A percentile compares a stretch with the other conserved stretches of the same genome.
These are phyloP conservation scores for Esox niger DNA, from an alignment of 2,113 vertebrate species.

Conservation along the genomic window DNA sequence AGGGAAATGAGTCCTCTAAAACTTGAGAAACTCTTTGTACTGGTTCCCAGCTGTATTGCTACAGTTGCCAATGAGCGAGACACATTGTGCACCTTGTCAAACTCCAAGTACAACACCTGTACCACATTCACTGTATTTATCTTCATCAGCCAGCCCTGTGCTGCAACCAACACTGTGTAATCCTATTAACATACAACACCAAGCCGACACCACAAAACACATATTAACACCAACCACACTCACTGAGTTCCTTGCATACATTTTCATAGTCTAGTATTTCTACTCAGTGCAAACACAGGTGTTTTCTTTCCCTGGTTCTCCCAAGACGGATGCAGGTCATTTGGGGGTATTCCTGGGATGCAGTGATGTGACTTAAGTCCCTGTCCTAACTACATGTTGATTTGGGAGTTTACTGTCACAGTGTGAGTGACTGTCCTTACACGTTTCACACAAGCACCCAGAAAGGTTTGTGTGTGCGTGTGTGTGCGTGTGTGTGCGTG, in stretches of 20 bases:
- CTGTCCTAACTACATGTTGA: constrained; percentile 4
- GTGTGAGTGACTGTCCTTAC: constrained; percentile 33
- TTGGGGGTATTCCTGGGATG: constrained; percentile 23
- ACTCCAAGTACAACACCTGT: constrained; percentile 44
- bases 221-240: constrained; percentile 39
- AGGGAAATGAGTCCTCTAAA: constrained; percentile 31
- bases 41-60: constrained; percentile 24
- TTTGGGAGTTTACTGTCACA: constrained; percentile 40
- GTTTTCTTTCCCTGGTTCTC: constrained; percentile 21
- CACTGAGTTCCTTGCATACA: constrained; percentile 36
- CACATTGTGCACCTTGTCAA: constrained; percentile 35
- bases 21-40: constrained; percentile 21
- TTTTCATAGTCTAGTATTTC: constrained; percentile 44
- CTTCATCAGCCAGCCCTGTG: constrained; percentile 57
- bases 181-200: constrained; percentile 67
- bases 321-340: constrained; percentile 19
- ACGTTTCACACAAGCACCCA: too few species aligned
- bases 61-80: constrained; percentile 22
- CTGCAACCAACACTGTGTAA: constrained; percentile 65
- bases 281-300: constrained; percentile 19
- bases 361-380: neutral
- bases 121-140: constrained; percentile 53
- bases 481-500: too few species aligned
- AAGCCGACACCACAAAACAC: constrained; percentile 33
- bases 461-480: constrained; percentile 5